Base-by-base conservation (phyloP, 2,113 vertebrate species). In the Balaeniceps rex region DNA sequence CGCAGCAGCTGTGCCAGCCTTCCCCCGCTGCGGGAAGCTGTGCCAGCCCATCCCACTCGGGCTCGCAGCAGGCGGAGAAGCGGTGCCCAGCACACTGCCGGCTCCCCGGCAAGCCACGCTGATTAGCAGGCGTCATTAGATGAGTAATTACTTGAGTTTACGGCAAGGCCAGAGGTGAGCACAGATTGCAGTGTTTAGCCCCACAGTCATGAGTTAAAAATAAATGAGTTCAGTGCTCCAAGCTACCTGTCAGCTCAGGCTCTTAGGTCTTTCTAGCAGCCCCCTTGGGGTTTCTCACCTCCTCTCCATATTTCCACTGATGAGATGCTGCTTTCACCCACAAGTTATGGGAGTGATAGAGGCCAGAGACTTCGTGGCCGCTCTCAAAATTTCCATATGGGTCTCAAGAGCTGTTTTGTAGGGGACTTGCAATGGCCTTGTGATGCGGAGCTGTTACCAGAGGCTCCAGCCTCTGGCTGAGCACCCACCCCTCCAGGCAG, bases 381-480 rank as follows among this genome's bases (percentile, higher is more conserved):
- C 29, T 38, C 58, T 72, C 7, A 5, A 46, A 58, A 70, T 75
- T 58, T 75, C 86, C 26, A 34, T 44, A 18, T 24, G 25, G 19
- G 14, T 93, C 80, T 75, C 61, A 82, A 34, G 51, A 90, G 28
- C 31, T 88, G 34, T 44, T 82, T 46, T 63, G 34, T 51, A 86
- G 38, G 22, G 22, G 10, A 2, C 21, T 85, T 1, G 14, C 0
- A 0, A 22, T n/a, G 47, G 9, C 36, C 31, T 38, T 51, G 1
- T 1, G 13, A n/a, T 28, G 82, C 63, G 1, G 3, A 77, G 38
- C 11, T 69, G 78, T 19, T 11, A 71, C 6, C 54, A 58, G 54
- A 44, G 77, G 54, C 60, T 78, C 44, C 69, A 80, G 40, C 46
- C 76, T 66, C 36, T 4, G 6, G 68, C 63, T 80, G 22, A 64